Base-by-base conservation (phyloP, 2,888 invertebrate species). In the Lasioglossum marginatum region DNA sequence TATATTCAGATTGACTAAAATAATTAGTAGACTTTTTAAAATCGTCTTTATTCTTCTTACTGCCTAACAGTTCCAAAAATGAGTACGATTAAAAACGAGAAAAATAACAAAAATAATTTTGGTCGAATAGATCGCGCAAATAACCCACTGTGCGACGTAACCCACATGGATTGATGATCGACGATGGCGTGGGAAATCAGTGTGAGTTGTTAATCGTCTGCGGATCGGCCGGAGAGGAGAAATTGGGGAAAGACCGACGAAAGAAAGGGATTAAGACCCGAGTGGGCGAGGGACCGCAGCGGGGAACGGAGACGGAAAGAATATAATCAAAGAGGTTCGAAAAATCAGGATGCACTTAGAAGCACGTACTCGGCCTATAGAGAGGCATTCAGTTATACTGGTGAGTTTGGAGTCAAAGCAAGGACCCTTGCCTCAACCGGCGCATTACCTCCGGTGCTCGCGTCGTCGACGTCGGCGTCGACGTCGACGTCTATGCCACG, bases 341-440 rank as follows among this genome's bases (percentile, higher is more conserved):
- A 90, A 89, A 89, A 90, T 88, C 86, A 85, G 88, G 90, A 90
- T 91, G 88, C 93, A 93, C 92, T 93, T 92, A 92, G 92, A 92
- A 94, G 93, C 92, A 94, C 93, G 92, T 93, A 92, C 94, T 93
- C 90, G 89, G 88, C 91, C 88, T 91, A 93, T 92, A 92, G 93
- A 93, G 93, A 92, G 93, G 93, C 91, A 93, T 93, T 93, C 93
- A 93, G 93, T 92, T 91, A 92, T 92, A 92, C 90, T 92, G 87
- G 86, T 89, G 90, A 92, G 91, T 91, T 92, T 91, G 89, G 92
- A 93, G 93, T 94, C 94, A 94, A 94, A 94, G 94, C 93, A 93
- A 94, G 94, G 93, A 93, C 93, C 93, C 94, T 94, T 93, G 89
- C 93, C 88, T 89, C 92, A 86, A 91, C 90, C 92, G 85, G 85